Evolutionary conservation across 2,113 vertebrate genomes (phyloP), one percentile per base, ranked within the genome.

Genomic region (Telmatochromis brichardi): DNA sequence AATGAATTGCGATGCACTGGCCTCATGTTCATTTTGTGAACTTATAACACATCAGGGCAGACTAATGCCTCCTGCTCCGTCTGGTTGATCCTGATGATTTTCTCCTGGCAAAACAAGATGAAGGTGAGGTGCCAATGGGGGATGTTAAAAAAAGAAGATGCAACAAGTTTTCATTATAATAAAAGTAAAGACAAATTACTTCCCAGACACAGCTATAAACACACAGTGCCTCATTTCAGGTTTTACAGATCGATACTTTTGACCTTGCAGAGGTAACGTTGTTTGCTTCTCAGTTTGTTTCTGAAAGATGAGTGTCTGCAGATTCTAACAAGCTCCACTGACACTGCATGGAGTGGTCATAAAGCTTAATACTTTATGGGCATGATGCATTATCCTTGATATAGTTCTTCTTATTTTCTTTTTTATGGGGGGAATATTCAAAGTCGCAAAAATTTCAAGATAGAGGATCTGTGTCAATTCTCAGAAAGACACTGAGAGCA

Each of bases 1-100:
- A 96, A 97, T 93, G 95, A 96, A 86, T 85, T 90, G 80, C 54
- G 86, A 84, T 80, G 50, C 51, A 14, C 45, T 42, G 85, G 92
- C 63, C 71, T 95, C 83, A 14, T 86, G 63, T 85, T 95, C 85
- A 78, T 93, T 92, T 91, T 47, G 31, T 60, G 2, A 28, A 33
- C 8, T 12, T 17, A 78, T 28, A 31, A 15, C 14, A 13, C 5
- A 19, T 79, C 19, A 8, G 51, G 13, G 14, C 47, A 65, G 8
- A 47, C 23, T 73, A 26, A 26, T 37, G 68, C 6, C 14, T 73
- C 21, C 42, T 76, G 6, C 23, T 50, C 45, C 2, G 1, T 13
- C 73, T 51, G 26, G 3, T 50, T 78, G 26, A 31, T 33, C 73
- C 73, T 78, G 15, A 60, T 31, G 6, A 33, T 40, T 40, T 28